These are phyloP conservation scores for Lamellibrachia columna DNA, from an alignment of 2,888 invertebrate genomes.

Conservation along the genomic window DNA sequence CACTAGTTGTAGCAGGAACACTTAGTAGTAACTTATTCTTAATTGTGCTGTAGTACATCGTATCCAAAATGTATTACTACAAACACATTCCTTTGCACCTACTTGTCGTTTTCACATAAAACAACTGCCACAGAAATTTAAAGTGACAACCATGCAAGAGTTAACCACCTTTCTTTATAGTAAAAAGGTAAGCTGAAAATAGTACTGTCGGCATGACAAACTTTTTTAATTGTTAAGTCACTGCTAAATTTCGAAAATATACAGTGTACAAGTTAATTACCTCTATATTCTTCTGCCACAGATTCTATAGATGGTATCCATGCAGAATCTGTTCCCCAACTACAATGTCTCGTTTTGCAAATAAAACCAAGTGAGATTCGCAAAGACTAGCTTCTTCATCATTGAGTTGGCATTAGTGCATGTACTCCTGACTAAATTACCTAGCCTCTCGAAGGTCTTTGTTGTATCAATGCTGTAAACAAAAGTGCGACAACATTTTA, in stretches of 20 bases:
- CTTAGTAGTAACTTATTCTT: too few species aligned
- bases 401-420: neutral
- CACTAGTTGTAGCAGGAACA: too few species aligned
- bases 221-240: neutral
- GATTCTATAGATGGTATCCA: too few species aligned
- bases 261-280: neutral
- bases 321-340: neutral
- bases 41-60: neutral
- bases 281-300: too few species aligned
- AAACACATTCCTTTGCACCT: neutral
- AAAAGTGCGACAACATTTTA: neutral
- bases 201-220: neutral
- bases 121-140: neutral
- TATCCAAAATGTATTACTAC: neutral
- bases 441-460: neutral
- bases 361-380: neutral
- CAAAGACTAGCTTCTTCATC: neutral
- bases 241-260: neutral
- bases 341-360: neutral
- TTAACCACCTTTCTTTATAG: neutral
- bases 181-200: neutral
- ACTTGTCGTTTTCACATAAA: neutral
- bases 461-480: neutral
- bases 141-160: neutral
- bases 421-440: neutral